Evolutionary conservation across 2,797 vertebrate species (phyloP).

Genomic region (Pempheris klunzingeri): DNA sequence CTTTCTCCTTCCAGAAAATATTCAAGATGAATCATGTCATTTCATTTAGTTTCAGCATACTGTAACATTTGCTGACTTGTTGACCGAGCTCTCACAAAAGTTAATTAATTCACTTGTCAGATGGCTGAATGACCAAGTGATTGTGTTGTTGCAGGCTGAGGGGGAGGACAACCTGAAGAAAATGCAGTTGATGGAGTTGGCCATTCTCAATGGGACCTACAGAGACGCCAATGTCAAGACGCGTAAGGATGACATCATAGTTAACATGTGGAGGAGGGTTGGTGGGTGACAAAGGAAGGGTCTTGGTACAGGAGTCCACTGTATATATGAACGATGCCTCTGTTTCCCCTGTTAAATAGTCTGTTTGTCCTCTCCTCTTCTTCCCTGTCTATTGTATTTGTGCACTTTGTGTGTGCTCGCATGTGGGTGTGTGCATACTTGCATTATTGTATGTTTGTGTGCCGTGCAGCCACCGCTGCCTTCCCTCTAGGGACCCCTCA

Average conservation of each 20-base stretch:
- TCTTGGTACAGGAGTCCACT: slow-evolving; percentile 76
- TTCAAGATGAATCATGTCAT: neutral
- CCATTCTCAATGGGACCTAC: slow-evolving; percentile 99
- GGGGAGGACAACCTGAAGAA: slow-evolving; percentile 99
- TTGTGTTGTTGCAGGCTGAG: slow-evolving; percentile 88
- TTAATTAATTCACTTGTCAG: slow-evolving; percentile 35
- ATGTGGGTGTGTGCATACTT: slow-evolving; percentile 64
- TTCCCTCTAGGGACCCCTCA: slow-evolving; percentile 97
- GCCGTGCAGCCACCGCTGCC: slow-evolving; percentile 86
- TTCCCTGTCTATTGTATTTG: slow-evolving; percentile 73
- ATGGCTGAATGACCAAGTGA: slow-evolving; percentile 40
- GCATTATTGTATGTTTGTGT: slow-evolving; percentile 57
- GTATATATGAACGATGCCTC: slow-evolving; percentile 76
- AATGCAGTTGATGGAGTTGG: slow-evolving; percentile 99
- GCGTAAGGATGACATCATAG: slow-evolving; percentile 90
- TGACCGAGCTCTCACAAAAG: slow-evolving; percentile 22
- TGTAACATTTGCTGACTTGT: slow-evolving; percentile 41
- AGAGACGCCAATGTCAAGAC: slow-evolving; percentile 99
- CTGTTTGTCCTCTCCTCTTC: slow-evolving; percentile 71
- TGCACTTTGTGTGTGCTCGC: slow-evolving; percentile 24
- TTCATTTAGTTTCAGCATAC: neutral
- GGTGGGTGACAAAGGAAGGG: slow-evolving; percentile 70
- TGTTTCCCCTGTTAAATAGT: slow-evolving; percentile 73
- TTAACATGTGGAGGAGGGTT: slow-evolving; percentile 66
- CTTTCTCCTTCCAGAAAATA: neutral